Base-by-base conservation (phyloP, 2,888 invertebrate species). In the Lomographa bimaculata region DNA sequence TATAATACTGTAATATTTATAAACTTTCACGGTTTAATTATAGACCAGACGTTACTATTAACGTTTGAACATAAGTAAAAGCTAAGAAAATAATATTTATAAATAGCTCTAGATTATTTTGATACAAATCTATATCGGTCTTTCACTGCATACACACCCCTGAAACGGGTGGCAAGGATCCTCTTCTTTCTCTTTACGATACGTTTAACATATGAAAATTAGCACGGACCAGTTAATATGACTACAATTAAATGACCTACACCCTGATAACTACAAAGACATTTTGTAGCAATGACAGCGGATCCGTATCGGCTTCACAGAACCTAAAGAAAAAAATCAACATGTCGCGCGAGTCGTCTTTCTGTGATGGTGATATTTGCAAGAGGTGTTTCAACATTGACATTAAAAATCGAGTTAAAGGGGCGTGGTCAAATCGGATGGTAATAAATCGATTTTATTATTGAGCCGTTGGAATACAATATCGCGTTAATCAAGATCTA, bases 31-130 rank as follows among this genome's bases (percentile, higher is more conserved):
- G 70, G 72, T 80, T 83, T 86, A 89, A 84, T 87, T 85, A 82
- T 89, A 89, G 87, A 82, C 71, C 82, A 83, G 85, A 86, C 85
- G 86, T 79, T 86, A 85, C 84, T 86, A 86, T 85, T 86, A 87
- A 84, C 82, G 85, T 83, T 86, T 80, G 85, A 84, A 89, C 87
- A 85, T 85, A 87, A 86, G 87, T 85, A 89, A 89, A 90, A 85
- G 86, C 79, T 82, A 81, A 83, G 86, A 87, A 89, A 89, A 89
- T 89, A 89, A 87, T 89, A 89, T 90, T 89, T 90, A 90, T 89
- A 90, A 90, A 90, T 90, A 90, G 89, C 86, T 89, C 83, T 60
- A 72, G 83, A 89, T 87, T 89, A 89, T 87, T 89, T 90, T 89
- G 86, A 89, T 87, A 86, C 87, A 83, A 85, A 80, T 86, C 83